These are phyloP conservation scores for Marcusenius ussheri DNA, from an alignment of 2,113 vertebrate genomes.

Conservation along the genomic window DNA sequence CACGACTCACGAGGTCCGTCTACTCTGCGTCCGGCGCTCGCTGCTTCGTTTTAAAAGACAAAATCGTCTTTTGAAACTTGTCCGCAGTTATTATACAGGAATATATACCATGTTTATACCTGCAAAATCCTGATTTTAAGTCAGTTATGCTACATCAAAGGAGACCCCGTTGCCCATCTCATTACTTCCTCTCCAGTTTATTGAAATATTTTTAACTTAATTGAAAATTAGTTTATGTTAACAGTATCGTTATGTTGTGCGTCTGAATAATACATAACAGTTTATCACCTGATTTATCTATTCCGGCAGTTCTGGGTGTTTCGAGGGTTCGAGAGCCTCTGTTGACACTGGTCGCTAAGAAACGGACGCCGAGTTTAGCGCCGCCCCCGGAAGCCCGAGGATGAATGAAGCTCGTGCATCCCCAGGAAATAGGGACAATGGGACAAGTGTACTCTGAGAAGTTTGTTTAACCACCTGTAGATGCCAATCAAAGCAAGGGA, in stretches of 20 bases:
- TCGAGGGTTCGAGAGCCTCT: background rate
- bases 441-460: background rate
- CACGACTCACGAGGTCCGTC: background rate
- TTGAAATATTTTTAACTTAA: background rate
- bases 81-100: background rate
- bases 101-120: background rate
- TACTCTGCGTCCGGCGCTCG: background rate
- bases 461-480: background rate
- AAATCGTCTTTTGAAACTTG: background rate
- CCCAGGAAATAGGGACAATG: background rate
- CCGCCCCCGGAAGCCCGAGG: background rate
- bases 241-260: background rate
- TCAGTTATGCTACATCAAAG: background rate
- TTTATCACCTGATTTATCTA: background rate
- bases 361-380: background rate
- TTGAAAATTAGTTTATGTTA: background rate
- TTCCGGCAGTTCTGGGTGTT: background rate
- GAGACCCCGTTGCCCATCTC: background rate
- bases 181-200: background rate
- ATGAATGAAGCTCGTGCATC: background rate
- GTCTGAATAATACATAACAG: background rate
- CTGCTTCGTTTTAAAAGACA: background rate
- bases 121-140: background rate
- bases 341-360: slow-evolving; percentile 31
- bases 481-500: background rate